Evolutionary conservation across 2,888 invertebrate species (phyloP).

Genomic region (Nyleta sp.): DNA sequence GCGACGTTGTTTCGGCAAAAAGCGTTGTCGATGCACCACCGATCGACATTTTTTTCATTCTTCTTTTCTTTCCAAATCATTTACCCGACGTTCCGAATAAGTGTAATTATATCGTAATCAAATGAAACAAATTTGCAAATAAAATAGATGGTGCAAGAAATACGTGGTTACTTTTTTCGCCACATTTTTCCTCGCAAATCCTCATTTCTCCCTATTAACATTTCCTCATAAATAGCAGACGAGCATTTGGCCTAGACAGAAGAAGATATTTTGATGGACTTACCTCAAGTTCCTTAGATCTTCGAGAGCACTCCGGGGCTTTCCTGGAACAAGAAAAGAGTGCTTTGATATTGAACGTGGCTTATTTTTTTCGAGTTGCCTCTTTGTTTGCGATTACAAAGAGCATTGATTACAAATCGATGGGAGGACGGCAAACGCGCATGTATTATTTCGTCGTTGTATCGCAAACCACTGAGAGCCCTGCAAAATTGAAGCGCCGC

Average conservation of each 20-base stretch:
- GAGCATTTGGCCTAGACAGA: background rate
- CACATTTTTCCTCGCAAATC: background rate
- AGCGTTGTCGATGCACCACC: slow-evolving; percentile 26
- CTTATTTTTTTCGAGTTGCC: slow-evolving; percentile 31
- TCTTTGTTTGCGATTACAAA: slow-evolving; percentile 32
- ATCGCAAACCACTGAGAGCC: slow-evolving; percentile 7
- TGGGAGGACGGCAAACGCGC: slow-evolving; percentile 11
- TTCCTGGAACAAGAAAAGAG: slow-evolving; percentile 41
- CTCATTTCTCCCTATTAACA: background rate
- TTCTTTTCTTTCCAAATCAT: no score
- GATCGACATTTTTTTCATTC: slow-evolving; percentile 7
- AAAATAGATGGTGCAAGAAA: no score
- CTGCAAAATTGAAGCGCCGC: background rate
- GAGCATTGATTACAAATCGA: slow-evolving; percentile 43
- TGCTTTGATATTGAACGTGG: slow-evolving; percentile 40
- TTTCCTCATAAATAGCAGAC: background rate
- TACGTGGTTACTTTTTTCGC: no score
- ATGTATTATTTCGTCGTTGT: slow-evolving; percentile 16
- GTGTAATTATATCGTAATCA: no score
- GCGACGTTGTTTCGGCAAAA: slow-evolving; percentile 13
- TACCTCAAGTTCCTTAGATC: slow-evolving; percentile 39
- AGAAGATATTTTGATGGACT: slow-evolving; percentile 44
- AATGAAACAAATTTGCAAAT: no score
- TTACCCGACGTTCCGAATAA: no score
- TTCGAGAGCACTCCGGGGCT: slow-evolving; percentile 28